Conservation (phyloP, 2,888 invertebrate genomes). For the Drosophila fulvimacula region DNA sequence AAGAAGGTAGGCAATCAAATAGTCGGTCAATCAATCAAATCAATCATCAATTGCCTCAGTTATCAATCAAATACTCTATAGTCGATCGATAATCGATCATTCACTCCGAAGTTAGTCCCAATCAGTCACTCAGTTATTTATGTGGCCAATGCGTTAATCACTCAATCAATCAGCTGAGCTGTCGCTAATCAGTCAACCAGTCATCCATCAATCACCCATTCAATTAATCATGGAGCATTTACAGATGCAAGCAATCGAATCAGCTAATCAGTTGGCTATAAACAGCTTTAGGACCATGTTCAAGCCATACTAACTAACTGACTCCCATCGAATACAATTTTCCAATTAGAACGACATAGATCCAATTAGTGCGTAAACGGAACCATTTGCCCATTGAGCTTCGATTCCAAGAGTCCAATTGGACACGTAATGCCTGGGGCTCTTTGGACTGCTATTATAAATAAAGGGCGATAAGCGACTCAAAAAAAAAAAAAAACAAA, state of each 20-base stretch:
- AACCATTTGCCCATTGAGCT: background rate
- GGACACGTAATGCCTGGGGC: slow-evolving; percentile 3
- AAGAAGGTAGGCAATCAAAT: no score
- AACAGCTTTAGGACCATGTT: no score
- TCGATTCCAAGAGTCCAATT: slow-evolving; percentile 5
- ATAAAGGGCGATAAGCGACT: slow-evolving; percentile 28
- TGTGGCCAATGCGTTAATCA: background rate
- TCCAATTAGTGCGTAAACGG: background rate
- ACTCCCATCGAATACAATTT: background rate
- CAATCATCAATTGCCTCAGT: background rate
- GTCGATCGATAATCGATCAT: background rate
- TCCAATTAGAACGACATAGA: background rate
- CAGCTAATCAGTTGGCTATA: background rate
- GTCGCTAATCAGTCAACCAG: background rate
- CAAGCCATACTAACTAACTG: background rate
- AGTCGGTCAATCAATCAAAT: background rate
- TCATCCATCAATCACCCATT: background rate
- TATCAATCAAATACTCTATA: no score
- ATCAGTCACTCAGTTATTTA: background rate
- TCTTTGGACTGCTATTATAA: slow-evolving; percentile 10
- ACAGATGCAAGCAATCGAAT: background rate
- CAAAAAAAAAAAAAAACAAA: background rate
- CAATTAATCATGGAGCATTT: background rate
- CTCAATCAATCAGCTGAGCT: background rate
- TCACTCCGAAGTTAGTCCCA: background rate